Evolutionary conservation across 2,113 vertebrate genomes (phyloP).

Genomic region (Brevimyrus niger): DNA sequence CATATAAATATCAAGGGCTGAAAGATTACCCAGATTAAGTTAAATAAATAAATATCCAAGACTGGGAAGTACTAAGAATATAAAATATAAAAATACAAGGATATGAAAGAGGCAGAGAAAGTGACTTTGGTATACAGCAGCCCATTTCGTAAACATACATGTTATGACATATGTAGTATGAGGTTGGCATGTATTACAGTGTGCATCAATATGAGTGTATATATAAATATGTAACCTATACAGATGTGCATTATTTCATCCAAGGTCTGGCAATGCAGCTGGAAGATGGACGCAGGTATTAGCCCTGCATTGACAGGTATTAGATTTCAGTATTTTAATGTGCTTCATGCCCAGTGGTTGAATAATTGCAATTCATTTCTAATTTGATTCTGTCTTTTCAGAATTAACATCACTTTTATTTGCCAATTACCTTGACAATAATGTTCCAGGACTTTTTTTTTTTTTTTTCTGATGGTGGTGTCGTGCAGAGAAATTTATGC

Average conservation of each 20-base stretch:
- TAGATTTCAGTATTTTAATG: neutral
- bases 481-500: neutral
- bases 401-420: neutral
- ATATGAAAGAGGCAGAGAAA: neutral
- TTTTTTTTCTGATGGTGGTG: neutral
- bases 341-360: neutral
- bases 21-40: neutral
- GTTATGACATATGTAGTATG: neutral
- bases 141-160: neutral
- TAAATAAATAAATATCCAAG: neutral
- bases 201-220: neutral
- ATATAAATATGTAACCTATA: neutral
- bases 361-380: neutral
- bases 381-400: neutral
- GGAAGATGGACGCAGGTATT: neutral
- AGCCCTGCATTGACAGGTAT: neutral
- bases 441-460: neutral
- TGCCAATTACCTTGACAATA: neutral
- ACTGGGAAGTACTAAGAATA: neutral
- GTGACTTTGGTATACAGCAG: neutral
- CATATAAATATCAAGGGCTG: neutral
- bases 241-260: neutral
- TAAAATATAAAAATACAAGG: neutral
- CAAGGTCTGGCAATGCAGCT: neutral
- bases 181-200: neutral